These are phyloP conservation scores for Oxyura jamaicensis DNA, from an alignment of 2,113 vertebrate species.

Conservation along the genomic window DNA sequence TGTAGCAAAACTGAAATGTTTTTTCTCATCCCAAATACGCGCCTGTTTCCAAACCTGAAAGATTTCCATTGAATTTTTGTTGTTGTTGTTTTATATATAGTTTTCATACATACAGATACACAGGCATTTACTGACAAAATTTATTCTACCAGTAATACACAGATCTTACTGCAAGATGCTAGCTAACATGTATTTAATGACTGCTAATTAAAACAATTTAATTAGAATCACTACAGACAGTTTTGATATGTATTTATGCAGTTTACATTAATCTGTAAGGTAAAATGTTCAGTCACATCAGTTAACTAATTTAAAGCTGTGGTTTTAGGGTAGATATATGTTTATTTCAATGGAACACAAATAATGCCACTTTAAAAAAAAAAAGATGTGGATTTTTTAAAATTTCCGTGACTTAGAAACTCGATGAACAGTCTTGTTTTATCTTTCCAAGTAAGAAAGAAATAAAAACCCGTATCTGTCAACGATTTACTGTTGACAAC, in stretches of 20 bases:
- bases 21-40: neutral
- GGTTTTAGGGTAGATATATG: neutral
- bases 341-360: neutral
- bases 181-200: neutral
- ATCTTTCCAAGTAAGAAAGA: neutral
- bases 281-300: neutral
- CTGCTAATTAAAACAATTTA: neutral
- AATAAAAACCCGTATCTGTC: neutral
- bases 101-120: neutral
- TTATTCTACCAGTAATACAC: neutral
- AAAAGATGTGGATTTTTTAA: neutral
- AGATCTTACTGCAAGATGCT: neutral
- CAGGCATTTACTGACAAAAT: neutral
- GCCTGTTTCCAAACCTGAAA: neutral
- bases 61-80: neutral
- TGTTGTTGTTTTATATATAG: neutral
- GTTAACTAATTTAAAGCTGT: neutral
- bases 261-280: neutral
- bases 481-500: neutral
- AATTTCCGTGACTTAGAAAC: neutral
- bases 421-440: neutral
- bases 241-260: neutral
- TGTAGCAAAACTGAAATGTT: neutral
- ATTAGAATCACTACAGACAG: neutral
- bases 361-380: neutral